These are phyloP conservation scores for Hylaeus anthracinus DNA, from an alignment of 1,140 invertebrate genomes.

Conservation along the genomic window DNA sequence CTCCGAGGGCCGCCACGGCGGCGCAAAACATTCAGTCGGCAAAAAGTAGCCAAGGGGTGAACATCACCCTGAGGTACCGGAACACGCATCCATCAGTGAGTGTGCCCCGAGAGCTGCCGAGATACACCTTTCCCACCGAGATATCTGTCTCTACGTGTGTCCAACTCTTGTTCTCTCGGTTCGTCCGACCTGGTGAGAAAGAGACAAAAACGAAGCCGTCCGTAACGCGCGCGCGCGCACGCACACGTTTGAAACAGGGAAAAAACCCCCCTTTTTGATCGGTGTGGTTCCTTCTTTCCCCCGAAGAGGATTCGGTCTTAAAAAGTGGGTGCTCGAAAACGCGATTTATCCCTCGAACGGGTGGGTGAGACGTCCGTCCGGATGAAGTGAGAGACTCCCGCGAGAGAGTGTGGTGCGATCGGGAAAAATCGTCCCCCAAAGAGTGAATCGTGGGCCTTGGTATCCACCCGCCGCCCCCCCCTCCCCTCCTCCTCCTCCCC, in stretches of 20 bases:
- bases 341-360: too few relatives aligned
- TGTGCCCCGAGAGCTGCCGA: conserved; percentile 18
- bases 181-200: neutral
- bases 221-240: conserved; percentile 11
- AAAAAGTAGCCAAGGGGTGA: conserved; percentile 82
- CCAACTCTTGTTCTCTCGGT: neutral
- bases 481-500: neutral
- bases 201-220: conserved; percentile 17
- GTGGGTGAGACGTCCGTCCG: neutral
- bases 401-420: neutral
- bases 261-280: too few relatives aligned
- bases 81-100: conserved; percentile 26
- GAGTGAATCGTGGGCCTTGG: too few relatives aligned
- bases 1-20: conserved; percentile 67
- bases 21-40: conserved; percentile 82
- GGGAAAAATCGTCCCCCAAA: neutral
- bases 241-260: neutral
- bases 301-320: neutral
- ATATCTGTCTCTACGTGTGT: too few relatives aligned
- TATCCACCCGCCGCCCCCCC: too few relatives aligned
- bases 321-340: too few relatives aligned
- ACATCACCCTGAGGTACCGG: conserved; percentile 73
- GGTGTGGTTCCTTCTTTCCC: neutral
- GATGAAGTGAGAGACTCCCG: neutral
- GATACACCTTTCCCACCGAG: neutral